Evolutionary conservation across 2,888 invertebrate genomes (phyloP).

Genomic region (Chydorus sphaericus): DNA sequence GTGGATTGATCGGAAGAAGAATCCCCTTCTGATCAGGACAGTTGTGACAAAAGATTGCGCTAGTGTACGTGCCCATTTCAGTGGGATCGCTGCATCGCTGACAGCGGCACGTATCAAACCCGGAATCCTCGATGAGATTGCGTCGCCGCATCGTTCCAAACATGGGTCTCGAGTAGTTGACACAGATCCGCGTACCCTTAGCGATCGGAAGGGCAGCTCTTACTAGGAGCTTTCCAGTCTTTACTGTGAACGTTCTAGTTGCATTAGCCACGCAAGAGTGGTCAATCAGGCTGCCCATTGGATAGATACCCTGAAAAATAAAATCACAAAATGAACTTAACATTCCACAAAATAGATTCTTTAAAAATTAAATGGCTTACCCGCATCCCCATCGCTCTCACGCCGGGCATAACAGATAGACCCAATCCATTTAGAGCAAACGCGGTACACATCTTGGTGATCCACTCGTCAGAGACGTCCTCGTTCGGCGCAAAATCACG

Average conservation of each 20-base stretch:
- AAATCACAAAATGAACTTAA: no score
- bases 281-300: conserved; percentile 59
- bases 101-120: conserved; percentile 60
- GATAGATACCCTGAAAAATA: conserved; percentile 59
- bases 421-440: no score
- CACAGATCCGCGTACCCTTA: conserved; percentile 52
- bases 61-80: conserved; percentile 56
- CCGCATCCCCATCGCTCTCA: no score
- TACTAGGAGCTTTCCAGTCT: conserved; percentile 45
- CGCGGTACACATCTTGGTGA: no score
- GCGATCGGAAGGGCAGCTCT: conserved; percentile 44
- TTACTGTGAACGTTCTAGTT: conserved; percentile 59
- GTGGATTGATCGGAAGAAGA: conserved; percentile 44
- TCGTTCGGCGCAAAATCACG: no score
- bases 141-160: conserved; percentile 65
- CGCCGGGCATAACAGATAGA: no score
- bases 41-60: conserved; percentile 51
- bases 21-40: conserved; percentile 37
- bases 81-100: conserved; percentile 52
- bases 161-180: conserved; percentile 67
- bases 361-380: no score
- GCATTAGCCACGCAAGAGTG: conserved; percentile 70
- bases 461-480: no score
- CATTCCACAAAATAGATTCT: no score
- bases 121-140: conserved; percentile 55